Percentiles rank a stretch among this genome's conserved stretches.
phyloP scores from a whole-genome alignment of 2,797 vertebrate species.

The Oryzias sinensis region DNA sequence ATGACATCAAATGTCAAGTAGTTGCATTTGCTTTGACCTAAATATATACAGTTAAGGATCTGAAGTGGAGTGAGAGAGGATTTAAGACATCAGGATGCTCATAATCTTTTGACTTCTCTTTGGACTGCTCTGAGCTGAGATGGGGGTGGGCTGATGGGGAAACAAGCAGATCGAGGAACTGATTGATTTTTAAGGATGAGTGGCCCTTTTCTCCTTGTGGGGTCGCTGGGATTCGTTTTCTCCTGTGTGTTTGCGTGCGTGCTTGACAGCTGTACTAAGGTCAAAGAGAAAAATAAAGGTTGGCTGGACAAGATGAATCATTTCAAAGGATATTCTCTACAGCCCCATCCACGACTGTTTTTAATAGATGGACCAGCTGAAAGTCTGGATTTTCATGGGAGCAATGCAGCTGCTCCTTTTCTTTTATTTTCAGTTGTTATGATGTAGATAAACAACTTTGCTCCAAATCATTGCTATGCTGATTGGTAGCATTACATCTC shows the following conservation, averaged over 20 bases:
- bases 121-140: conserved; percentile 15
- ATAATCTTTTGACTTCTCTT: conserved; percentile 11
- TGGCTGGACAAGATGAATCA: too few species aligned
- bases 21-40: conserved; percentile 8
- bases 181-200: conserved; percentile 47
- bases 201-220: conserved; percentile 1
- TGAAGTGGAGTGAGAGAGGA: conserved; percentile 8
- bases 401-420: too few species aligned
- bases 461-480: too few species aligned
- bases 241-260: neutral
- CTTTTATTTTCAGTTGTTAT: too few species aligned
- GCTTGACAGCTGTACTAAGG: neutral
- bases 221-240: conserved; percentile 34
- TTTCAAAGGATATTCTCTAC: too few species aligned
- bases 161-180: conserved; percentile 38
- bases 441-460: too few species aligned
- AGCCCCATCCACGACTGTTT: too few species aligned
- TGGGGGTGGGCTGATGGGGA: conserved; percentile 7
- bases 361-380: too few species aligned
- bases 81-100: conserved; percentile 16
- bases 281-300: neutral
- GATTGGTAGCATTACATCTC: too few species aligned
- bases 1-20: neutral
- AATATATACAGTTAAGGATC: conserved; percentile 11
- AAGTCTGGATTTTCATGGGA: too few species aligned